Evolutionary conservation across 2,888 invertebrate species (phyloP).

Genomic region (Zonitis immaculata): DNA sequence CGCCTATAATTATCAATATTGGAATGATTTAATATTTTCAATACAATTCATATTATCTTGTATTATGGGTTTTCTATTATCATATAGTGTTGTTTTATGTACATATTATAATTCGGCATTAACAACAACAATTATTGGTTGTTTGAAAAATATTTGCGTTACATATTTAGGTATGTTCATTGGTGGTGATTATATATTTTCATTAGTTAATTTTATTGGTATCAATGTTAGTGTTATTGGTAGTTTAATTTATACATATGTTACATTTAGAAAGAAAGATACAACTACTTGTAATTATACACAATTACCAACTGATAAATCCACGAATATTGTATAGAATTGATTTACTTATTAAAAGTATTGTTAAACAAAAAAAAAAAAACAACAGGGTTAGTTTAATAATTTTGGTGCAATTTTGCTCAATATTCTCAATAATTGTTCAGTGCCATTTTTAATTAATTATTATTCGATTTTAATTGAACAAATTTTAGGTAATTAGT

Average conservation of each 20-base stretch:
- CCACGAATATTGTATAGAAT: slow-evolving; percentile 48
- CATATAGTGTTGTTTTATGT: slow-evolving; percentile 92
- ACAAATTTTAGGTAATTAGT: too few relatives aligned
- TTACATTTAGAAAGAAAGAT: slow-evolving; percentile 70
- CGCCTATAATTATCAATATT: slow-evolving; percentile 63
- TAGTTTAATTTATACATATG: slow-evolving; percentile 80
- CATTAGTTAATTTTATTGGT: slow-evolving; percentile 90
- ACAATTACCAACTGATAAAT: slow-evolving; percentile 38
- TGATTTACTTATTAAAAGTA: too few relatives aligned
- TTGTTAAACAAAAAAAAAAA: too few relatives aligned
- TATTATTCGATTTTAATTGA: too few relatives aligned
- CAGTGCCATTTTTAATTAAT: too few relatives aligned
- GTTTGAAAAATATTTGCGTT: slow-evolving; percentile 94
- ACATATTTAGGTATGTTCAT: slow-evolving; percentile 98
- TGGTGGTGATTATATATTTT: slow-evolving; percentile 96
- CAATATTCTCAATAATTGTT: too few relatives aligned
- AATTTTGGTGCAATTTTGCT: background rate
- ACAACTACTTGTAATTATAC: slow-evolving; percentile 36
- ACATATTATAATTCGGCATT: slow-evolving; percentile 97
- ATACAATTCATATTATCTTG: slow-evolving; percentile 84
- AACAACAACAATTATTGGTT: slow-evolving; percentile 97
- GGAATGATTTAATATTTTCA: slow-evolving; percentile 73
- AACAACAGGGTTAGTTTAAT: background rate
- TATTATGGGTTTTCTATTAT: slow-evolving; percentile 93
- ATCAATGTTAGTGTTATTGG: slow-evolving; percentile 90